A percentile compares a stretch with the other conserved stretches of the same genome.
phyloP scores from a whole-genome alignment of 2,113 vertebrate genomes.

The Heterotis niloticus region DNA sequence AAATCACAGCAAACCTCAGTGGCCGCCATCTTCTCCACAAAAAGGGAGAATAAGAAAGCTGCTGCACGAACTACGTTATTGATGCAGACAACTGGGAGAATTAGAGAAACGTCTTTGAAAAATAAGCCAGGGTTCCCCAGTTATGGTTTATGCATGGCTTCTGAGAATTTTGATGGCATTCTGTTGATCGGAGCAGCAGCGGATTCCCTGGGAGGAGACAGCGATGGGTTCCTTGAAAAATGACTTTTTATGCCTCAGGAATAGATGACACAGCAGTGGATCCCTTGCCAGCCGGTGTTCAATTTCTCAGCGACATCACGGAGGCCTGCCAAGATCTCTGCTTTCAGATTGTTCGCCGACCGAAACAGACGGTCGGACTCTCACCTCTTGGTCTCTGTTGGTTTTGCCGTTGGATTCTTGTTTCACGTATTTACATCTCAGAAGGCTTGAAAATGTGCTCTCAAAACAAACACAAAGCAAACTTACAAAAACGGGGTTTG shows the following conservation, averaged over 20 bases:
- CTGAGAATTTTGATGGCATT: conserved; percentile 16
- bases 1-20: neutral
- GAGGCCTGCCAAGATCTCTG: conserved; percentile 23
- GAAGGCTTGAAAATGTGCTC: too few species aligned
- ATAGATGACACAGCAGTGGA: conserved; percentile 26
- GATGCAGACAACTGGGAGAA: conserved; percentile 14
- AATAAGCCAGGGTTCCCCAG: conserved; percentile 5
- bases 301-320: conserved; percentile 14
- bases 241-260: conserved; percentile 18
- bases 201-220: neutral
- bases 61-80: neutral
- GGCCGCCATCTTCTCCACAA: neutral
- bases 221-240: conserved; percentile 17
- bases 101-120: conserved; percentile 14
- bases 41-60: conserved; percentile 1
- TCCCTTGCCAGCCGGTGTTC: conserved; percentile 16
- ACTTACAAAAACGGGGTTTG: too few species aligned
- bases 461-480: too few species aligned
- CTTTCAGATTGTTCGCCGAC: neutral
- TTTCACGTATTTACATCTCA: too few species aligned
- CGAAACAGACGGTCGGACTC: neutral
- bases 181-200: conserved; percentile 12
- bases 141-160: conserved; percentile 30
- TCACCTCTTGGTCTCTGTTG: neutral
- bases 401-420: neutral